Evolutionary conservation across 2,113 vertebrate genomes (phyloP), one percentile per base, ranked within the genome.

Genomic region (Chunga burmeisteri): DNA sequence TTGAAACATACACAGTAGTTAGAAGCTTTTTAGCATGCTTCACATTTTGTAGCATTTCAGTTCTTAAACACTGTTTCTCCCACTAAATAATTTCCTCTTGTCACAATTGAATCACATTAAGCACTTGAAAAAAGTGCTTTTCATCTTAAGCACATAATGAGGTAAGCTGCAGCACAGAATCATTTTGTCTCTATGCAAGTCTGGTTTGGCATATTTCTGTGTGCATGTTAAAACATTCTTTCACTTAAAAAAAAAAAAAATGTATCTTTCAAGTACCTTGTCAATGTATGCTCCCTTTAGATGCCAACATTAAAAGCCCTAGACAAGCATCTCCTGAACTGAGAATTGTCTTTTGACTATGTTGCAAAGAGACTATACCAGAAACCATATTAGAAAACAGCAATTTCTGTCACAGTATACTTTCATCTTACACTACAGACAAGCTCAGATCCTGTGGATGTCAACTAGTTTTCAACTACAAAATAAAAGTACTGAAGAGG

Each of bases 121-220:
- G 77, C 53, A 86, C 83, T 96, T 78, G 75, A 80, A 58, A 42
- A 55, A 78, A 91, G 77, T 50, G 83, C 52, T 81, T 96, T 90
- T 93, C 91, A 81, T 89, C 70, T 91, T 36, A 56, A 86, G 73
- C 73, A 92, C n/a, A 58, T 92, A 93, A 88, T 63, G 65, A 95
- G 56, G 86, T 42, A 79, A 82, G n/a, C 67, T 65, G 53, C 53
- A 53, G 27, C 61, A 85, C 10, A 22, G 56, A 89, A 49, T 53
- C 17, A 23, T 72, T 87, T 42, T 70, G 68, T 72, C 72, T 50
- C 67, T 38, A 1, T 9, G 4, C 46, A 79, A 79, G 44, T 16
- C 49, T 68, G 47, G 17, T 56, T 81, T 42, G 32, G 75, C 52
- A 27, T n/a, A 66, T 62, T 90, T 66, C 46, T 49, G 16, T 2